Base-by-base conservation (phyloP, 2,797 vertebrate species). In the Tapera naevia region DNA sequence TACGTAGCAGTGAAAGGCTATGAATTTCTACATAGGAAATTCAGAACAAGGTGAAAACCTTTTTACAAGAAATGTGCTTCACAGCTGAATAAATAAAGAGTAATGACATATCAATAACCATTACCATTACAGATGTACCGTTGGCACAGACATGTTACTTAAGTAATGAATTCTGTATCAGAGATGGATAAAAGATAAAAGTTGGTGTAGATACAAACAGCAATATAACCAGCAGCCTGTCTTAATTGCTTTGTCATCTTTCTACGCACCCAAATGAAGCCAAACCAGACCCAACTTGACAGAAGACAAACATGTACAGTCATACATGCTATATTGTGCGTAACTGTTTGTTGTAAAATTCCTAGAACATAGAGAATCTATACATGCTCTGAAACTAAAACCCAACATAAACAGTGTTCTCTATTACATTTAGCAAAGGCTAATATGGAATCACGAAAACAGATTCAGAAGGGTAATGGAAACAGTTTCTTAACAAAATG, bases 271-370 rank as follows among this genome's bases (percentile, higher is more conserved):
- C 76, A 56, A 25, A 33, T 60, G 71, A 95, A 94, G 85, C 94
- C 87, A 96, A 96, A 97, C 71, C 93, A 86, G 88, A 93, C 71
- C 28, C 95, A 97, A 97, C 95, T 98, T 98, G 87, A 65, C 80
- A 65, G 74, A 64, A 91, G 73, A 93, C 41, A 89, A 75, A 86
- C 14, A 45, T 9, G 60, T 76, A 93, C 74, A 83, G 66, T 37
- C 61, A 51, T 10, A 60, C 37, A 62, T 7, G 86, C 70, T 41
- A 73, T 35, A 54, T 22, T 5, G 51, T n/a, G 81, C 39, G 2
- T 17, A 91, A 87, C n/a, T 83, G 43, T 58, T 72, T 37, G 51
- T 32, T 64, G 83, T 46, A 89, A 33, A 75, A 94, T 91, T 75
- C 78, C 89, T 89, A 81, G 78, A 81, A 75, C 0, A 46, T 17